Base-by-base conservation (phyloP, 1,140 invertebrate genomes). In the Zophobas morio region DNA sequence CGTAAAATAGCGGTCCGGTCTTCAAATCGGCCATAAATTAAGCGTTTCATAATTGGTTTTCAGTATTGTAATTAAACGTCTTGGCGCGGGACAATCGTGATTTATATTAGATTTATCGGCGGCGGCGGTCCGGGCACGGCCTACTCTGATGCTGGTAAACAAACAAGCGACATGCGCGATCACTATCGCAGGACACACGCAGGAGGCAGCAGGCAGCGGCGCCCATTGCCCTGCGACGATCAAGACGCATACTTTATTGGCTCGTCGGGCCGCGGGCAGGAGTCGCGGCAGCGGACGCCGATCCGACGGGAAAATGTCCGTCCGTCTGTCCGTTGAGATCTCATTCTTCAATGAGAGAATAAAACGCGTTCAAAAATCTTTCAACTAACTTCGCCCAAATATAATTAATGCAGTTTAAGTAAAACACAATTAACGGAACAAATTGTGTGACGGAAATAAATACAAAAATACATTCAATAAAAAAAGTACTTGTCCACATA, bases 31-130 rank as follows among this genome's bases (percentile, higher is more conserved):
- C 74, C 77, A 80, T 81, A 81, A 81, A 81, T 81, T 81, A 80
- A 78, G 60, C 60, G 78, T 78, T 81, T 81, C 79, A 81, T 81
- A 81, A 81, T 81, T 81, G 79, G 80, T 81, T 81, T 81, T 81
- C 80, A 81, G 79, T 79, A 77, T 80, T 80, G 80, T 81, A 81
- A 81, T 81, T 81, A 81, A 81, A 80, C 71, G 80, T 81, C 80
- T 78, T 72, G 53, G 56, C 63, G 57, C 77, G 40, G 53, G 74
- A 63, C 75, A 42, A 74, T 75, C 56, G 70, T 79, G 78, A 79
- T 79, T 79, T 79, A 80, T 80, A 72, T 57, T 54, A 70, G 78
- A 79, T 75, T 79, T 76, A 76, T 79, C 60, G 46, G 63, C 47
- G 76, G 63, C 47, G 76, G 40, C 57, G 34, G 72, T 46, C 42